Evolutionary conservation across 2,888 invertebrate species (phyloP), one percentile per base, ranked within the genome.

Genomic region (Tiliacea citrago): DNA sequence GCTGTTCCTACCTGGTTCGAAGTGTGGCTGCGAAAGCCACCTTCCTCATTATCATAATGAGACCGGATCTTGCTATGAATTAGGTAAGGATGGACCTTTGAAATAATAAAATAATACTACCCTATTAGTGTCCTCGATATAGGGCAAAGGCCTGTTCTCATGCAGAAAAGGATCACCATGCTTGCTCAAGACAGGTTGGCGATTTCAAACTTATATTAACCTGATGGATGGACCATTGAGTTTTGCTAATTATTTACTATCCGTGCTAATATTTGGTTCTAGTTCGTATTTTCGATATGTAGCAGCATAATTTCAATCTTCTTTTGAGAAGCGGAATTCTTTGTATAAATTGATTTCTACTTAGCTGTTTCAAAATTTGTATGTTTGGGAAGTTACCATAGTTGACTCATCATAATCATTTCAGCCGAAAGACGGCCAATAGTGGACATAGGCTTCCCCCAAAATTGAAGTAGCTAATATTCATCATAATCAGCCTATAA

Each of bases 1-100:
- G 91, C 94, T 98, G 72, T 98, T 98, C 93, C 93, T 98, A 68
- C 98, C 98, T 0, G 97, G 97, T 18, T 97, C 97, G 3, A 96
- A 94, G 39, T 98, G 98, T 88, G 98, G 98, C 69, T 98, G 98
- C 89, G 97, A 97, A 85, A 88, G 95, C 0, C 97, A 97, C 82
- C 91, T 98, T 84, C 98, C 98, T 1, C 98, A 98, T 89, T 98
- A 98, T 91, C 97, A 98, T 88, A 96, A 97, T 58, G 95, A 95
- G 0, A 98, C 97, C 4, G 95, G 97, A 68, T 97, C 97, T 90
- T 98, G 98, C 90, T 98, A 97, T 91, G 98, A 98, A 94, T 94
- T 98, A 87, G 98, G 98, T 98, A 92, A 92, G 91, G 8, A 35
- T 18, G 29, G 18, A 58, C 18, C 18, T 29, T 18, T 7, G 24